Base-by-base conservation (phyloP, 2,888 invertebrate genomes). In the Ptychoptera contaminata region DNA sequence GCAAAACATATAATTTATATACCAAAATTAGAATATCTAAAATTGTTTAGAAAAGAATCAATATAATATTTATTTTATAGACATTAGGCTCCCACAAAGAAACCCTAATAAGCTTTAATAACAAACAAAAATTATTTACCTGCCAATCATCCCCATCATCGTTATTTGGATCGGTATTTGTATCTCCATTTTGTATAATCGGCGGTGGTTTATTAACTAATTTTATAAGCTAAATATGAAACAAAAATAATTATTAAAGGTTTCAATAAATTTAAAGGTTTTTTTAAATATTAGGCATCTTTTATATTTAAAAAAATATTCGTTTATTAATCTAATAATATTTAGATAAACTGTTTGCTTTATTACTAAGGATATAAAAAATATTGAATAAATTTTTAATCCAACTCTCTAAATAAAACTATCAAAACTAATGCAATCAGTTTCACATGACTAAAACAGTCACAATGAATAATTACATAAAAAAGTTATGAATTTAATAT, bases 181-280 rank as follows among this genome's bases (percentile, higher is more conserved):
- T 55, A 44, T 59, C 61, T 9, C 61, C 64, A 51, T 72, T 74
- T 48, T 72, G 72, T 43, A 65, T 65, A 35, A 62, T 50, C 30
- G 53, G 45, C 45, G 65, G 68, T 6, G 71, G 67, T 48, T 75
- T 75, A 38, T 73, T 72, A 42, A 74, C 70, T 31, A 76, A 54
- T 53, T 76, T 76, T 55, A 76, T 74, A 34, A 76, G 61, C 76
- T 76, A 61, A 6, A 58, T 53, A 15, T 16, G 36, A 35, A 46
- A 45, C 38, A 38, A 8, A 23, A 31, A 32, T 41, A 40, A 29
- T 36, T 44, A 42, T 42, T 37, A 2, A 35, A 12, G n/a, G n/a
- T n/a, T n/a, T 14, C 15, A 16, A 23, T 16, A 40, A 40, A 44
- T 34, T 43, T 36, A 11, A 37, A 45, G 8, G 35, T 11, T 11